A percentile compares a stretch with the other conserved stretches of the same genome.
These are phyloP conservation scores for Alentia gelatinosa DNA, from an alignment of 2,888 invertebrate species.

Conservation along the genomic window DNA sequence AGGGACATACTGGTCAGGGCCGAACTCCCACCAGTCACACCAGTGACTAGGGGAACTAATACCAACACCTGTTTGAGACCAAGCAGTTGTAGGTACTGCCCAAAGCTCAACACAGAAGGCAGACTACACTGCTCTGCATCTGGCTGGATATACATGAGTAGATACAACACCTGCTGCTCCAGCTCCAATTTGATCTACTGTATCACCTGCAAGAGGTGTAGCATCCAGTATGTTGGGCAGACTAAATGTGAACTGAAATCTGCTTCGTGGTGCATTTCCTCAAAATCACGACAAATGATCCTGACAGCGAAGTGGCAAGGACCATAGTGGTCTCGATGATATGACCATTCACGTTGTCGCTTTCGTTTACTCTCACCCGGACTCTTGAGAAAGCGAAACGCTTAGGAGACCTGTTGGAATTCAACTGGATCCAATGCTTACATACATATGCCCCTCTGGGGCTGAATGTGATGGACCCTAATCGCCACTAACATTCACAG, in stretches of 20 bases:
- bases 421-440: not conserved
- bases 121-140: not conserved
- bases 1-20: not conserved
- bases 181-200: not conserved
- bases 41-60: not conserved
- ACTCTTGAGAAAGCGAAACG: not conserved
- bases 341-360: not conserved
- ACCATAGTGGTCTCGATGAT: not conserved
- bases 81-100: not conserved
- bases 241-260: not conserved
- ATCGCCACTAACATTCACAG: not conserved
- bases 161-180: not conserved
- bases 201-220: not conserved
- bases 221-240: conserved; percentile 10
- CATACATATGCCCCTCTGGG: not conserved
- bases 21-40: not conserved
- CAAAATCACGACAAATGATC: not conserved
- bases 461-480: not conserved
- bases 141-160: not conserved
- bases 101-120: not conserved
- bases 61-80: not conserved
- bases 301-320: not conserved
- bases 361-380: not conserved
- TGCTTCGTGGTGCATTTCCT: not conserved
- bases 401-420: not conserved